These are phyloP conservation scores for Euleptes europaea DNA, from an alignment of 2,113 vertebrate species.

Conservation along the genomic window DNA sequence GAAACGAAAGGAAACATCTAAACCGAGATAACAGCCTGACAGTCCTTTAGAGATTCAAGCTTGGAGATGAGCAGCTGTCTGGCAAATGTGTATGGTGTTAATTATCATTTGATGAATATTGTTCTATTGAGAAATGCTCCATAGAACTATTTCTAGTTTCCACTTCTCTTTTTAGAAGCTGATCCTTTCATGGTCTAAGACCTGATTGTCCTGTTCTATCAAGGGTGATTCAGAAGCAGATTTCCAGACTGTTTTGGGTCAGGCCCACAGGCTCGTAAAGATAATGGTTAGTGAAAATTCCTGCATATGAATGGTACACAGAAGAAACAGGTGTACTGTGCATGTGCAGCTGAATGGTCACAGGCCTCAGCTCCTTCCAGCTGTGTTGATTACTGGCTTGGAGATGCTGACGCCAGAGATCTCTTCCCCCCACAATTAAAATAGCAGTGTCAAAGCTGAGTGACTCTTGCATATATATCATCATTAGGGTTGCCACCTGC, in stretches of 20 bases:
- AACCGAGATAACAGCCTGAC: no score
- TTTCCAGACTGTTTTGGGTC: no score
- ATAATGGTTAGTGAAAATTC: background rate
- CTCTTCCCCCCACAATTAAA: background rate
- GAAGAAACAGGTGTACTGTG: background rate
- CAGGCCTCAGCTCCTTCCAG: background rate
- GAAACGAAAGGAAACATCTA: no score
- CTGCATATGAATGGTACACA: background rate
- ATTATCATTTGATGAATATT: conserved; percentile 23
- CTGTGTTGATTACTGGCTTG: background rate
- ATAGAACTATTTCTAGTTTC: background rate
- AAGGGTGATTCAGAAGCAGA: background rate
- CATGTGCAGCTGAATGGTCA: background rate
- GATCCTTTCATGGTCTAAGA: background rate
- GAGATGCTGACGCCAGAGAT: background rate
- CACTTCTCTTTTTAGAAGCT: conserved; percentile 4
- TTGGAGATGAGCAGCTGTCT: conserved; percentile 12
- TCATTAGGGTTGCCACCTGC: no score
- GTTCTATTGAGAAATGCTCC: conserved; percentile 1
- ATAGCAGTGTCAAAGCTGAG: background rate
- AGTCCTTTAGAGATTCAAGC: background rate
- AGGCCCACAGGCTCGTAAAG: background rate
- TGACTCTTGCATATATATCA: background rate
- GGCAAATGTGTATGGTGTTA: background rate
- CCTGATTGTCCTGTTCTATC: background rate